These are phyloP conservation scores for Anguilla rostrata DNA, from an alignment of 2,113 vertebrate species.

Conservation along the genomic window DNA sequence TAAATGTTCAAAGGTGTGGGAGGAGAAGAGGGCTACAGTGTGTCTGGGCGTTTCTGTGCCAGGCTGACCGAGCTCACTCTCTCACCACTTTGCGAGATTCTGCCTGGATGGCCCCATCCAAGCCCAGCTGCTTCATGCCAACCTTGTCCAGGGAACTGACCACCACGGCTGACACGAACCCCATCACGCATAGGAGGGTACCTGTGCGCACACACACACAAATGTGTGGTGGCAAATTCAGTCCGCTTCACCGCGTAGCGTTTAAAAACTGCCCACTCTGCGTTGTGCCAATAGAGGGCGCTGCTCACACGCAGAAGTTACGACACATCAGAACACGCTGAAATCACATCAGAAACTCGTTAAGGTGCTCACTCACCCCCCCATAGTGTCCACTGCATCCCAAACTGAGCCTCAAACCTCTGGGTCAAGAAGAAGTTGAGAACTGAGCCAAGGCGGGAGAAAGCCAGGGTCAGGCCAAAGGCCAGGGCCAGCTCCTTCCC, in stretches of 20 bases:
- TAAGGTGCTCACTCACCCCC: constrained; percentile 66
- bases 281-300: constrained; percentile 7
- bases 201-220: constrained; percentile 53
- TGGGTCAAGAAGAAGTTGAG: constrained; percentile 82
- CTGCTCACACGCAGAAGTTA: background rate
- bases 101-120: constrained; percentile 72
- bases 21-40: background rate
- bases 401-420: constrained; percentile 70
- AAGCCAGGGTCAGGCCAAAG: constrained; percentile 75
- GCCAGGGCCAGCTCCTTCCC: constrained; percentile 79
- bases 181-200: constrained; percentile 70
- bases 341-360: background rate
- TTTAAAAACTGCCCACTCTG: background rate
- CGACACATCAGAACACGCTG: background rate
- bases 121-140: constrained; percentile 74
- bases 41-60: background rate
- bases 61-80: background rate
- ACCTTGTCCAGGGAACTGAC: constrained; percentile 74
- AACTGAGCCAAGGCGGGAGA: constrained; percentile 76
- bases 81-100: constrained; percentile 77
- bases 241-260: background rate
- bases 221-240: no score
- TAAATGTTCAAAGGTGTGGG: background rate
- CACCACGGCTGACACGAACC: constrained; percentile 67
- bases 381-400: constrained; percentile 80